Conservation (phyloP, 2,113 vertebrate species). For the Cyprinodon tularosa region DNA sequence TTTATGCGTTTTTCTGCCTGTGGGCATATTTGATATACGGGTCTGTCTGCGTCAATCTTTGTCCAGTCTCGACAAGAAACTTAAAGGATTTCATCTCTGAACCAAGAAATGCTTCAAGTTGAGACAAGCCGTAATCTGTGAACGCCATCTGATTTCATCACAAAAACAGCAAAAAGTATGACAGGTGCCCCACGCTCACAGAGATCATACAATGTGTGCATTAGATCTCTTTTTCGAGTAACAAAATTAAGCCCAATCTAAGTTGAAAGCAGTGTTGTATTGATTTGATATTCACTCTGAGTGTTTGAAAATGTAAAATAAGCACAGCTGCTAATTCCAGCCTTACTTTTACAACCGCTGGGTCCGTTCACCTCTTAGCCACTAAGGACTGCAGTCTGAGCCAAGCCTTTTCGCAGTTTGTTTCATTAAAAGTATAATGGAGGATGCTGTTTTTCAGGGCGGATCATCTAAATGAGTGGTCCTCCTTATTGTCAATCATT, state of each 20-base stretch:
- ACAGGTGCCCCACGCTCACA: neutral
- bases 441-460: too few species aligned
- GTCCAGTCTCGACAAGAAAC: too few species aligned
- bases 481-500: too few species aligned
- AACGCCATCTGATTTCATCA: neutral
- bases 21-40: neutral
- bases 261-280: neutral
- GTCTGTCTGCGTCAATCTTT: too few species aligned
- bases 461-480: too few species aligned
- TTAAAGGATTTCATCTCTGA: neutral
- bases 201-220: too few species aligned
- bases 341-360: neutral
- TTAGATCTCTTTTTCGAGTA: neutral
- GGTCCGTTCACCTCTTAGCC: neutral
- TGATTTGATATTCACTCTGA: neutral
- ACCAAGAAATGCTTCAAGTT: neutral
- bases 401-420: neutral
- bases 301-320: neutral
- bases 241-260: neutral
- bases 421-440: too few species aligned
- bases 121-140: neutral
- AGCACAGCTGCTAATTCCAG: neutral
- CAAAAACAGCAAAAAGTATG: neutral
- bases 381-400: neutral
- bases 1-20: neutral